A percentile compares a stretch with the other conserved stretches of the same genome.
Evolutionary conservation across 2,888 invertebrate genomes (phyloP).

Genomic region (Cheilosia vulpina): DNA sequence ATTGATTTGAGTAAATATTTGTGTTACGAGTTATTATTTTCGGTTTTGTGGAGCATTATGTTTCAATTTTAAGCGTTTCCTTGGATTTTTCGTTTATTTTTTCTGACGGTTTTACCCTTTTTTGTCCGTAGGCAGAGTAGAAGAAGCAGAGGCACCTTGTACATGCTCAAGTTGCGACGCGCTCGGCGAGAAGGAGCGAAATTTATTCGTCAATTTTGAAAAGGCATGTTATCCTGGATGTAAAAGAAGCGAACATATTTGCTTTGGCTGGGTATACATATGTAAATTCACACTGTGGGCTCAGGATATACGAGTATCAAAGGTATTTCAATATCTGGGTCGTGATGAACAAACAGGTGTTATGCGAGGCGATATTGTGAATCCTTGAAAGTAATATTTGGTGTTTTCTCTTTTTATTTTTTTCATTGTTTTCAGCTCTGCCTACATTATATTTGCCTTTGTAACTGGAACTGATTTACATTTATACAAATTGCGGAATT

Average conservation of each 20-base stretch:
- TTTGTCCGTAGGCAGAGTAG: slow-evolving; percentile 1
- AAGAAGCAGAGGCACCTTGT: background rate
- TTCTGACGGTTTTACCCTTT: slow-evolving; percentile 44
- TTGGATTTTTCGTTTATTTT: slow-evolving; percentile 14
- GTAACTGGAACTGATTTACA: slow-evolving; percentile 72
- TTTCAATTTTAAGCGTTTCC: slow-evolving; percentile 64
- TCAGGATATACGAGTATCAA: slow-evolving; percentile 59
- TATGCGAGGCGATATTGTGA: slow-evolving; percentile 69
- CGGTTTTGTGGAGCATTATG: slow-evolving; percentile 58
- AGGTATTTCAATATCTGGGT: slow-evolving; percentile 72
- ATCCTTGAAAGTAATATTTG: slow-evolving; percentile 41
- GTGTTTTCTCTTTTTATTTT: slow-evolving; percentile 12
- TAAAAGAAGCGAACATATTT: slow-evolving; percentile 69
- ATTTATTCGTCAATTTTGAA: slow-evolving; percentile 73
- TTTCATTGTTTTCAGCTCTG: background rate
- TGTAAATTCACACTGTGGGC: slow-evolving; percentile 69
- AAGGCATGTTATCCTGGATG: slow-evolving; percentile 70
- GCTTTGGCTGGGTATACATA: slow-evolving; percentile 66
- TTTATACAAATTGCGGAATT: slow-evolving; percentile 72
- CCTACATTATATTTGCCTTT: slow-evolving; percentile 47
- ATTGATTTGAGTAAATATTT: slow-evolving; percentile 73
- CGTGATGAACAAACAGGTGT: slow-evolving; percentile 73
- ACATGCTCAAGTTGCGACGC: background rate
- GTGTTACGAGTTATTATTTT: slow-evolving; percentile 68
- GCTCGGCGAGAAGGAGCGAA: slow-evolving; percentile 15